These are phyloP conservation scores for Ichneumoninae sp. DNA, from an alignment of 2,888 invertebrate species.

Conservation along the genomic window DNA sequence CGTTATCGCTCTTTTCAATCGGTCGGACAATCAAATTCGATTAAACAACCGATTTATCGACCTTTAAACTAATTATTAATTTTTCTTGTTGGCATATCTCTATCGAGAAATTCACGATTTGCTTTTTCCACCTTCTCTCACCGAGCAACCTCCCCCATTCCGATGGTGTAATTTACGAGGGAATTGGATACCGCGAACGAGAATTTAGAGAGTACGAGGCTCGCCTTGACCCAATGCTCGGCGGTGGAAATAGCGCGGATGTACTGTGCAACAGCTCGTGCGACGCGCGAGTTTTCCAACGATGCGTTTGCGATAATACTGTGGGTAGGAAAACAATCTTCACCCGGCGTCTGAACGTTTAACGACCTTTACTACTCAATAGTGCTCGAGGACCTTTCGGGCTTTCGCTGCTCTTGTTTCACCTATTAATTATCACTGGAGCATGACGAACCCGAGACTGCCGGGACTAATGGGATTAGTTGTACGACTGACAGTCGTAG, in stretches of 20 bases:
- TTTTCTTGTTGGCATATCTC: not conserved
- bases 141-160: slow-evolving; percentile 10
- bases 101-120: not conserved
- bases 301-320: not conserved
- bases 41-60: slow-evolving; percentile 12
- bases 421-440: not conserved
- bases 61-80: slow-evolving; percentile 28
- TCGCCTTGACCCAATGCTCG: slow-evolving; percentile 69
- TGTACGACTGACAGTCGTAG: not conserved
- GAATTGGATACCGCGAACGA: slow-evolving; percentile 61
- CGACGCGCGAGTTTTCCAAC: not conserved
- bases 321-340: not conserved
- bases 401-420: not conserved
- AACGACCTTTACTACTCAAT: slow-evolving; percentile 23
- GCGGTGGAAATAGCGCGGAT: slow-evolving; percentile 34
- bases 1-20: not conserved
- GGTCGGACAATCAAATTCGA: slow-evolving; percentile 3
- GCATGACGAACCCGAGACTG: slow-evolving; percentile 11
- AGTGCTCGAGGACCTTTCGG: slow-evolving; percentile 9
- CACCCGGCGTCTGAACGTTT: not conserved
- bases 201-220: slow-evolving; percentile 67
- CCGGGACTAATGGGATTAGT: slow-evolving; percentile 24
- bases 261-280: not conserved
- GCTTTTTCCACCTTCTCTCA: not conserved
- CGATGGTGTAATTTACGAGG: slow-evolving; percentile 49